Evolutionary conservation across 2,888 invertebrate species (phyloP), one percentile per base, ranked within the genome.

Genomic region (Anoplius nigerrimus): DNA sequence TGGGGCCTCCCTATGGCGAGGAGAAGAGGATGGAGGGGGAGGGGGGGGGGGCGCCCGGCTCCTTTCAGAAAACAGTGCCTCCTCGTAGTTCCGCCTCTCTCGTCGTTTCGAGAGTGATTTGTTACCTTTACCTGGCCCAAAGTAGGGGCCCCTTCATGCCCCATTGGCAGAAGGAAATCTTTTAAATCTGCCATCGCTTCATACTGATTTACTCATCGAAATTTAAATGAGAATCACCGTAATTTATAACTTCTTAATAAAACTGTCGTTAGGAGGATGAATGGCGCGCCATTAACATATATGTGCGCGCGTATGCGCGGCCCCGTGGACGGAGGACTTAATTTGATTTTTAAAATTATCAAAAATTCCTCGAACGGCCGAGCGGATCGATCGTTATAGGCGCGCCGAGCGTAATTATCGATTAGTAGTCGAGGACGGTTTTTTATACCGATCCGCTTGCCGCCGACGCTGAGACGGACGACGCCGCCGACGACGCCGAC

Each of bases 1-100:
- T 86, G 87, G 57, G 85, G n/a, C n/a, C 84, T 80, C 85, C 87
- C 88, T 84, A 84, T 84, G 78, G 84, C 72, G 84, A 72, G 79
- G 81, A 79, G 82, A 75, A 2, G 45, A 3, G n/a, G 2, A 45
- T 3, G 45, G 45, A 45, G 48, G n/a, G 16, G 8, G 13, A 13
- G 5, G 48, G n/a, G n/a, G 8, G 13, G 13, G 18, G 5, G 48
- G 48, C n/a, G 48, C 48, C 48, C 4, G 48, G 81, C 84, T 85
- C 86, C 86, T 84, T 85, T 86, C 84, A 87, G 76, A 72, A 77
- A 78, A 76, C 76, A 69, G 71, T 72, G 69, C 76, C 75, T 79
- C 76, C 75, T 79, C 75, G 73, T 71, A 76, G 75, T 66, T 75
- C 69, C 73, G 69, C 72, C 75, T 70, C 62, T 65, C 52, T 52